Conservation (phyloP, 2,113 vertebrate species). For the Mugil cephalus region DNA sequence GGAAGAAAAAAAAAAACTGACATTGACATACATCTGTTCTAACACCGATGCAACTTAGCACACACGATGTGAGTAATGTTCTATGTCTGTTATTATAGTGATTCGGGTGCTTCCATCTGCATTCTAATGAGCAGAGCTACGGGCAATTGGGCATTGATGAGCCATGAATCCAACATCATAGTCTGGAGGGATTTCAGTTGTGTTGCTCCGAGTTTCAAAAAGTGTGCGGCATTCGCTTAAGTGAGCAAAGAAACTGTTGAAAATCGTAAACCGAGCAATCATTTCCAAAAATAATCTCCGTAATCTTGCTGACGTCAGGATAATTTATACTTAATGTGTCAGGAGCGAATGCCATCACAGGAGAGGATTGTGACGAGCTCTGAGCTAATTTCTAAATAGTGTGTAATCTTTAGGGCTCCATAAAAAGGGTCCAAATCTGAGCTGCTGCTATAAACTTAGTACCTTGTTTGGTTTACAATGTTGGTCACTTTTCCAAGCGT, state of each 20-base stretch:
- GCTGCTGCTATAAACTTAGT: no score
- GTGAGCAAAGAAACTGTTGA: conserved; percentile 21
- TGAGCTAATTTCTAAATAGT: no score
- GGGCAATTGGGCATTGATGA: conserved; percentile 42
- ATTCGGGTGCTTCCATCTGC: conserved; percentile 38
- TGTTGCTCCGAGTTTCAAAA: conserved; percentile 31
- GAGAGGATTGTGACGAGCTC: no score
- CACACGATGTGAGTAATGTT: not conserved
- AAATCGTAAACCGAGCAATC: not conserved
- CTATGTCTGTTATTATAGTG: conserved; percentile 2
- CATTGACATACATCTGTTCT: not conserved
- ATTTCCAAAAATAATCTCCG: not conserved
- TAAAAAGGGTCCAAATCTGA: no score
- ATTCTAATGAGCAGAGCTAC: conserved; percentile 41
- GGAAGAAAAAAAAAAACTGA: not conserved
- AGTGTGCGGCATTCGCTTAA: conserved; percentile 19
- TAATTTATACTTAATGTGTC: not conserved
- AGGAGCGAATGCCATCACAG: no score
- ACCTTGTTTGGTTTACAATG: no score
- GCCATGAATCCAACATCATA: conserved; percentile 27
- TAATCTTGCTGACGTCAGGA: not conserved
- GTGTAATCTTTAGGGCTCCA: no score
- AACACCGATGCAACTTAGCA: not conserved
- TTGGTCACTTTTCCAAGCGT: no score
- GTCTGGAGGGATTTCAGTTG: conserved; percentile 19